Percentiles rank a stretch among this genome's conserved stretches.
phyloP scores from a whole-genome alignment of 2,797 vertebrate genomes.

The Notamacropus eugenii region DNA sequence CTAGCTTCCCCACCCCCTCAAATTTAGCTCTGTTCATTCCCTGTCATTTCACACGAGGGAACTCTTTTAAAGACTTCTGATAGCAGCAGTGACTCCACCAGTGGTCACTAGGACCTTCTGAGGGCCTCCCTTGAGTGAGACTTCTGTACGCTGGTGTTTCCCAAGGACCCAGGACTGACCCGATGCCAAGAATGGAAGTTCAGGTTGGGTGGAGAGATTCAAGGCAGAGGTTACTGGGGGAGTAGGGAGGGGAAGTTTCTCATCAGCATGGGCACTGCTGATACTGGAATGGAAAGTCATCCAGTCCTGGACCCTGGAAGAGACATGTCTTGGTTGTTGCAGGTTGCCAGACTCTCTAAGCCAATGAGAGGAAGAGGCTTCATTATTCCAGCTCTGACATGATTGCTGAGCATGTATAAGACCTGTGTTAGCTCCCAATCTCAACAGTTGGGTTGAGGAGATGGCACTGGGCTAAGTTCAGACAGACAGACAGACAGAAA shows the following conservation, averaged over 20 bases:
- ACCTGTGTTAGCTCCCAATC: constrained; percentile 77
- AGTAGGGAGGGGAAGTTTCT: not conserved
- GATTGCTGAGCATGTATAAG: not conserved
- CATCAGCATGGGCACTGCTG: too few species aligned
- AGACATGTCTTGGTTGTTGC: not conserved
- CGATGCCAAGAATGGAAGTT: not conserved
- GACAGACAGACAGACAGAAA: too few species aligned
- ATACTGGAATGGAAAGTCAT: not conserved
- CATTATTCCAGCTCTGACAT: not conserved
- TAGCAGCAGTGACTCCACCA: not conserved
- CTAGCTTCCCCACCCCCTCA: not conserved
- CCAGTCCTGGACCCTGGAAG: not conserved
- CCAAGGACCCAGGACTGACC: not conserved
- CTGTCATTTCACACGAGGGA: not conserved
- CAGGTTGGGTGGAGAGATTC: not conserved
- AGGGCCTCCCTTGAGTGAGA: not conserved
- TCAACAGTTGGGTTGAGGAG: constrained; percentile 78
- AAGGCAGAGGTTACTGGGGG: not conserved
- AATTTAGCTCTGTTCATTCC: not conserved
- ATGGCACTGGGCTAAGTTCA: not conserved
- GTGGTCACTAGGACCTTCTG: not conserved
- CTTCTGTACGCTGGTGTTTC: not conserved
- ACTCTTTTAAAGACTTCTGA: not conserved
- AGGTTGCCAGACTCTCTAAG: accelerated
- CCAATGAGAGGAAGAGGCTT: not conserved